These are phyloP conservation scores for Leptinotarsa rubiginosa DNA, from an alignment of 2,888 invertebrate genomes.

Conservation along the genomic window DNA sequence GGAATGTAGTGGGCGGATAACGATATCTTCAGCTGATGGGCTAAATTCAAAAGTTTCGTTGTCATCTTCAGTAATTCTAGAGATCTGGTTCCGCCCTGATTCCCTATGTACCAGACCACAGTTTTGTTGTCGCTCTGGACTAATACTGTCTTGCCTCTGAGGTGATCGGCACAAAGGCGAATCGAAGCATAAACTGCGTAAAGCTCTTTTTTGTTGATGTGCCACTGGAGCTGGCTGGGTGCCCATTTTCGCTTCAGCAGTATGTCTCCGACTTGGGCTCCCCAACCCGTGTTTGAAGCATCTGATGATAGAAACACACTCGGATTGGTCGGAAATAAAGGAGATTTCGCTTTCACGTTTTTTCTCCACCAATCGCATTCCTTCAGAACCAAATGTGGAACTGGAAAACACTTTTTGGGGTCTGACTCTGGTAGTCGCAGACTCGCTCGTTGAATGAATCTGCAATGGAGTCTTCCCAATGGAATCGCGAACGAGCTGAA, in stretches of 20 bases:
- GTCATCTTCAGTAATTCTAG: conserved; percentile 19
- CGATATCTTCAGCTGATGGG: conserved; percentile 29
- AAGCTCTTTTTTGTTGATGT: conserved; percentile 45
- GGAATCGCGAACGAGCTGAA: conserved; percentile 29
- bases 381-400: background rate
- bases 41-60: conserved; percentile 26
- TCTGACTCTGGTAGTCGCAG: conserved; percentile 3
- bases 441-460: conserved; percentile 21
- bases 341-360: conserved; percentile 8
- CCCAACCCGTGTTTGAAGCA: conserved; percentile 44
- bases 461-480: conserved; percentile 26
- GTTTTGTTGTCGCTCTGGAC: conserved; percentile 47
- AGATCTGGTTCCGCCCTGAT: conserved; percentile 45
- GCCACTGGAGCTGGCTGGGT: conserved; percentile 36
- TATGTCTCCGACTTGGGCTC: conserved; percentile 33
- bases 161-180: background rate
- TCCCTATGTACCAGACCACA: conserved; percentile 42
- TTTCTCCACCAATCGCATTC: conserved; percentile 22
- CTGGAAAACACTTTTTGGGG: background rate
- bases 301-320: conserved; percentile 44
- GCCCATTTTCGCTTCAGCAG: conserved; percentile 32
- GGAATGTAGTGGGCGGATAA: conserved; percentile 42
- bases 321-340: conserved; percentile 36
- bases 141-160: conserved; percentile 30
- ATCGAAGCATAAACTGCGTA: conserved; percentile 29